A percentile compares a stretch with the other conserved stretches of the same genome.
Conservation (phyloP, 1,140 invertebrate species). For the Drosophila ironensis region DNA sequence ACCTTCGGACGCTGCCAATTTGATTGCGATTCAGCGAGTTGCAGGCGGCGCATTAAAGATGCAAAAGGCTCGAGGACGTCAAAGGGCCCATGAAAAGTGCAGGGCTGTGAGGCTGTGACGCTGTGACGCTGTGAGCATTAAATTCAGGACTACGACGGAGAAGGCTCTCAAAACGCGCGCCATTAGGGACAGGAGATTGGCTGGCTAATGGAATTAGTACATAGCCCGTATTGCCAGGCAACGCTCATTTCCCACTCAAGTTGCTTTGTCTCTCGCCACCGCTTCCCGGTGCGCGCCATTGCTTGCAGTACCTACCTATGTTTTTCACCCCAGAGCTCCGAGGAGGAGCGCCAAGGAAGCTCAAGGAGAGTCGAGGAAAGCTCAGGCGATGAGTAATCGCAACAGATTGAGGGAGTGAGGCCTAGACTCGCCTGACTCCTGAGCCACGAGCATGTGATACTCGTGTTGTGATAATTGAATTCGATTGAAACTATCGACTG, state of each 20-base stretch:
- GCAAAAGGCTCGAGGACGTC: background rate
- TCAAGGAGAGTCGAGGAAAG: no score
- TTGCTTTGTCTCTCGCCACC: background rate
- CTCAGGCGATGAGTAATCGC: no score
- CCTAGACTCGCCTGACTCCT: no score
- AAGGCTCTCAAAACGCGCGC: background rate
- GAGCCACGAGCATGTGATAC: no score
- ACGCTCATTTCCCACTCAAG: constrained; percentile 16
- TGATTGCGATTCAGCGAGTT: constrained; percentile 61
- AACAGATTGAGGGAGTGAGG: no score
- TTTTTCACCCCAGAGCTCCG: background rate
- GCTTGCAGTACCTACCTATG: background rate
- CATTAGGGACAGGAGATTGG: constrained; percentile 6
- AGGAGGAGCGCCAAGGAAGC: no score
- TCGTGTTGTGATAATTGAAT: no score
- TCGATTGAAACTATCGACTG: no score
- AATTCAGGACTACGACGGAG: no score
- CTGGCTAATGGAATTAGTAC: constrained; percentile 25
- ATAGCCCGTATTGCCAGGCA: constrained; percentile 12
- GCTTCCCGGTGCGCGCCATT: no score
- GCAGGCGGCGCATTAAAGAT: constrained; percentile 22
- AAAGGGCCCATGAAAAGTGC: constrained; percentile 18
- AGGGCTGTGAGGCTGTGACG: no score
- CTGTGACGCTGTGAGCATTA: no score
- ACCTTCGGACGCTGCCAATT: constrained; percentile 61